Evolutionary conservation across 2,888 invertebrate species (phyloP), one percentile per base, ranked within the genome.

Genomic region (Spisula subtruncata): DNA sequence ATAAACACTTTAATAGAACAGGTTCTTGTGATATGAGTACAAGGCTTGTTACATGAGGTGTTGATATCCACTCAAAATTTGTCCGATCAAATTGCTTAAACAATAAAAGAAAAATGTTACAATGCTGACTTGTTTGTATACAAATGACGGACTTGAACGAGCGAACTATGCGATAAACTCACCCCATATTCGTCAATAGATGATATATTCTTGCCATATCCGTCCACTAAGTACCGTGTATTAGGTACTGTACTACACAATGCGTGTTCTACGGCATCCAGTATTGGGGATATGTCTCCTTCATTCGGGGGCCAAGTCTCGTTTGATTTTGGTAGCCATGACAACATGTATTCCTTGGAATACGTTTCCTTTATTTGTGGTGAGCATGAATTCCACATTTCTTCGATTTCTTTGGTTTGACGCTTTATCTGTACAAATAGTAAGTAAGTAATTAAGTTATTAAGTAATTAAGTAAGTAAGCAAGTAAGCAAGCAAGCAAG

Each of bases 111-210:
- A n/a, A n/a, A n/a, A n/a, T n/a, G n/a, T n/a, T n/a, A n/a, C n/a
- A n/a, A n/a, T n/a, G n/a, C n/a, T n/a, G n/a, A n/a, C n/a, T n/a
- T n/a, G n/a, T n/a, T n/a, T n/a, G n/a, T n/a, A n/a, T n/a, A n/a
- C n/a, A n/a, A n/a, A n/a, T n/a, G n/a, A n/a, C n/a, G n/a, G n/a
- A n/a, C n/a, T n/a, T n/a, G n/a, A n/a, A n/a, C n/a, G 41, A 5
- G 41, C 4, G 8, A 2, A 41, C 41, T 41, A 2, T 41, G 8
- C 41, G 4, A 41, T 20, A 60, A 4, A 83, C 32, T 41, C 60
- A 91, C 91, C 87, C 79, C 88, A 81, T 79, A 89, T 32, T 83
- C 83, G 35, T 91, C 91, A 14, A 88, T 56, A 71, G 81, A 71
- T 16, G 60, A 25, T 20, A 85, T 32, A 6, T 79, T 79, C 18